Evolutionary conservation across 1,140 invertebrate genomes (phyloP).

Genomic region (Drosophila setifemur): DNA sequence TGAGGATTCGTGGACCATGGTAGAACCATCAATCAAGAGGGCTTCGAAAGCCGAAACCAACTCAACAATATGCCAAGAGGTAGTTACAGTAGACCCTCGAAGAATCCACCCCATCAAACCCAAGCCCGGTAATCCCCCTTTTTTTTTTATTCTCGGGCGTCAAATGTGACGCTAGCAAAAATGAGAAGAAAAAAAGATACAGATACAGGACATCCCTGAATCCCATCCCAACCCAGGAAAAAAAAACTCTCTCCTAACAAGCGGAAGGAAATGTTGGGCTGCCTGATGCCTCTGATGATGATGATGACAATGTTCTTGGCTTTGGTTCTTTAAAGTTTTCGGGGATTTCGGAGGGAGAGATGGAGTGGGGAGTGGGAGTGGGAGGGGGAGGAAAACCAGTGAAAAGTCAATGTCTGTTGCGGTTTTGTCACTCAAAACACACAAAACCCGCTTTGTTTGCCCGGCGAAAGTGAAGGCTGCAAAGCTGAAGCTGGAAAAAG

Average conservation of each 20-base stretch:
- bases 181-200: neutral
- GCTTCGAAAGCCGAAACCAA: slow-evolving; percentile 26
- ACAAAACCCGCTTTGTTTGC: slow-evolving; percentile 50
- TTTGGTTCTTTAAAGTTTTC: slow-evolving; percentile 41
- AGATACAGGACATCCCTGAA: neutral
- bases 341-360: slow-evolving; percentile 1
- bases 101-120: slow-evolving; percentile 35
- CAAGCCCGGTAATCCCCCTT: slow-evolving; percentile 4
- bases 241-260: slow-evolving; percentile 26
- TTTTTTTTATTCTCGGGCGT: slow-evolving; percentile 25
- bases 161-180: slow-evolving; percentile 46
- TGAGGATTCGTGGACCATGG: slow-evolving; percentile 8
- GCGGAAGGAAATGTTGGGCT: slow-evolving; percentile 59
- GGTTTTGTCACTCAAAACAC: slow-evolving; percentile 43
- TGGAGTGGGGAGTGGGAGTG: neutral
- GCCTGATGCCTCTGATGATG: slow-evolving; percentile 49
- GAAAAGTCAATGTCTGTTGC: slow-evolving; percentile 46
- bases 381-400: slow-evolving; percentile 14
- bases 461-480: slow-evolving; percentile 12
- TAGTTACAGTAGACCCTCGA: slow-evolving; percentile 36
- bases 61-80: slow-evolving; percentile 53
- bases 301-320: slow-evolving; percentile 49
- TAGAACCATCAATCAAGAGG: slow-evolving; percentile 63
- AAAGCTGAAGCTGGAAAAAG: slow-evolving; percentile 7
- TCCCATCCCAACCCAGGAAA: slow-evolving; percentile 1